Conservation (phyloP, 2,888 invertebrate genomes). For the Alloscopus bannaensis region DNA sequence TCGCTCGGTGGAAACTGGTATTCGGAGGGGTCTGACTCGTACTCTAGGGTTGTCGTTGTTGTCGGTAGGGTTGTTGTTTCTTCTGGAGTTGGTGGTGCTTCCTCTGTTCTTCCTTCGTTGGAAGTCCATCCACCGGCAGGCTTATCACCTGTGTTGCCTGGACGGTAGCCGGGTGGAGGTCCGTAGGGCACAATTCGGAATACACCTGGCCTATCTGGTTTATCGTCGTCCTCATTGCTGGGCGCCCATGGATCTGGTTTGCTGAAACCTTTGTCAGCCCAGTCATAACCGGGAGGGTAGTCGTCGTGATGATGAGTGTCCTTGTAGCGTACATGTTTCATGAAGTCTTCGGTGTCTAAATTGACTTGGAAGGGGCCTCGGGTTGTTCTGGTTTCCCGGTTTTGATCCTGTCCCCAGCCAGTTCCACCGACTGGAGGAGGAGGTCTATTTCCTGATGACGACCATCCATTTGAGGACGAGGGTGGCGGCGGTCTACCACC, state of each 20-base stretch:
- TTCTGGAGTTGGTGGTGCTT: slow-evolving; percentile 22
- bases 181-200: slow-evolving; percentile 50
- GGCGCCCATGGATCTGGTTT: slow-evolving; percentile 44
- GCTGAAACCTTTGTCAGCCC: slow-evolving; percentile 32
- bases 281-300: slow-evolving; percentile 56
- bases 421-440: slow-evolving; percentile 3
- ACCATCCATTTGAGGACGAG: slow-evolving; percentile 10
- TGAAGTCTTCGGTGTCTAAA: slow-evolving; percentile 53
- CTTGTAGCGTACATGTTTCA: slow-evolving; percentile 47
- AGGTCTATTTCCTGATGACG: background rate
- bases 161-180: slow-evolving; percentile 33
- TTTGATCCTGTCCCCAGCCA: slow-evolving; percentile 30
- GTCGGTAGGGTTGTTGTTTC: slow-evolving; percentile 41
- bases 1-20: slow-evolving; percentile 54
- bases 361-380: slow-evolving; percentile 52
- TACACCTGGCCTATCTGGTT: slow-evolving; percentile 51
- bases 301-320: slow-evolving; percentile 58
- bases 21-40: slow-evolving; percentile 53
- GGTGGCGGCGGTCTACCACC: slow-evolving; percentile 20
- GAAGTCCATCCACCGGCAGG: slow-evolving; percentile 14
- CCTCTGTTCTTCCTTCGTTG: slow-evolving; percentile 24
- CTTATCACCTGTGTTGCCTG: slow-evolving; percentile 4
- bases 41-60: slow-evolving; percentile 54
- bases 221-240: slow-evolving; percentile 37
- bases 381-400: slow-evolving; percentile 33